Base-by-base conservation (phyloP, 1,140 invertebrate species). In the Lordiphosa mommai region DNA sequence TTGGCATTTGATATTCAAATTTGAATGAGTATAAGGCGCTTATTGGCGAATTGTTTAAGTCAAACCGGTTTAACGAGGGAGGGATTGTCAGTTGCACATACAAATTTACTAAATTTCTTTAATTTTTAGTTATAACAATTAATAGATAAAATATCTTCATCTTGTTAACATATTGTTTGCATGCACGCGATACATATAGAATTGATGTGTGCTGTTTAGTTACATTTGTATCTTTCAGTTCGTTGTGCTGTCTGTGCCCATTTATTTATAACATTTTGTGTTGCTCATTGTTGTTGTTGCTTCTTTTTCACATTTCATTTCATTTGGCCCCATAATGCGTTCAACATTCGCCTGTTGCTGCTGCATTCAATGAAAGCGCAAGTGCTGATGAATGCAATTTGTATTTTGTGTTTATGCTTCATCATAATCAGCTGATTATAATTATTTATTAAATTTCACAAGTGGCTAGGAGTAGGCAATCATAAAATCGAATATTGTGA, bases 241-340 rank as follows among this genome's bases (percentile, higher is more conserved):
- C 6, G 9, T 10, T 12, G 20, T 37, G 16, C 6, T 29, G 38
- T 27, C 52, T 8, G 36, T 34, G 20, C 9, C 30, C 29, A 47
- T 59, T 69, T 66, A 52, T 64, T 51, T 63, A 67, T 82, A 68
- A 60, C 65, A 36, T 46, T 17, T 10, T 65, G 41, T 38, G 40
- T 53, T 64, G 59, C 38, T 46, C 61, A 40, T 64, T 55, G 23
- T n/a, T 37, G 53, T n/a, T 37, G 53, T 33, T n/a, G 38, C 38
- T 46, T 48, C 48, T 34, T 43, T 27, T 68, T 68, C 65, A 71
- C 76, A 59, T 74, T 74, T 82, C 53, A 71, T 74, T 80, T 74
- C 41, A 52, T 60, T 57, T 80, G 69, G 61, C 55, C 57, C 58
- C 66, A 80, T 69, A 82, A 82, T 64, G 66, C 33, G 44, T 32